These are phyloP conservation scores for Drosophila nr. perissopoda DNA, from an alignment of 2,888 invertebrate genomes.

Conservation along the genomic window DNA sequence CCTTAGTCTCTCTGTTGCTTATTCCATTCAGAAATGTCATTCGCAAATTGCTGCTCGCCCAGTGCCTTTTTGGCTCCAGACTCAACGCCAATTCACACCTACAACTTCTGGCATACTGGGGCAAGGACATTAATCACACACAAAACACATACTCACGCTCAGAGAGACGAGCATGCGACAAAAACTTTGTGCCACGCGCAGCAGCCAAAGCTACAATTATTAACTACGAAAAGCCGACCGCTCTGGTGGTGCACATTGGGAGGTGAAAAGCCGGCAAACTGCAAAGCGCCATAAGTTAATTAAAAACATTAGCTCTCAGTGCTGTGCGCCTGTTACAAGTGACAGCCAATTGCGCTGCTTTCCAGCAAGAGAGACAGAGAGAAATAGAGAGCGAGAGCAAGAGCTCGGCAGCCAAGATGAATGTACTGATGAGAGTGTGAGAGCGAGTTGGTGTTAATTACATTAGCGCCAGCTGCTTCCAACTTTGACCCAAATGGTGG, in stretches of 20 bases:
- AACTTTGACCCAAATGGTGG: slow-evolving; percentile 67
- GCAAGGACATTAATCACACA: slow-evolving; percentile 59
- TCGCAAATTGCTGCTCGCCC: slow-evolving; percentile 58
- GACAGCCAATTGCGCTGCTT: slow-evolving; percentile 64
- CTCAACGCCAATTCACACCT: slow-evolving; percentile 61
- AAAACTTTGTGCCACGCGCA: slow-evolving; percentile 61
- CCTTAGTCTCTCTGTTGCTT: not conserved
- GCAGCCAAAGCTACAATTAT: slow-evolving; percentile 51
- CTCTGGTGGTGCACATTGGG: not conserved
- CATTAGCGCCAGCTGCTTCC: slow-evolving; percentile 56
- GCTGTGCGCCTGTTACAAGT: slow-evolving; percentile 76
- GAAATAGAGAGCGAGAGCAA: slow-evolving; percentile 13
- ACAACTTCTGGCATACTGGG: slow-evolving; percentile 55
- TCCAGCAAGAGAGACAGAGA: slow-evolving; percentile 48
- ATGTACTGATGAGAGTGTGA: not conserved
- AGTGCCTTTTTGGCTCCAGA: slow-evolving; percentile 63
- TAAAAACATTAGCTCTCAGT: slow-evolving; percentile 62
- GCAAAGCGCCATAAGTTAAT: slow-evolving; percentile 71
- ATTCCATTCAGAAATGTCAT: slow-evolving; percentile 31
- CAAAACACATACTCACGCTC: not conserved
- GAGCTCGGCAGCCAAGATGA: slow-evolving; percentile 3
- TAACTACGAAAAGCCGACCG: slow-evolving; percentile 28
- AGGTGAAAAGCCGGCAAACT: slow-evolving; percentile 16
- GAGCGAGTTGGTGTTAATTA: slow-evolving; percentile 64
- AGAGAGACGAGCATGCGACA: slow-evolving; percentile 26